Percentiles rank a stretch among this genome's conserved stretches.
Conservation (phyloP, 2,888 invertebrate genomes). For the Carterocephalus palaemon region DNA sequence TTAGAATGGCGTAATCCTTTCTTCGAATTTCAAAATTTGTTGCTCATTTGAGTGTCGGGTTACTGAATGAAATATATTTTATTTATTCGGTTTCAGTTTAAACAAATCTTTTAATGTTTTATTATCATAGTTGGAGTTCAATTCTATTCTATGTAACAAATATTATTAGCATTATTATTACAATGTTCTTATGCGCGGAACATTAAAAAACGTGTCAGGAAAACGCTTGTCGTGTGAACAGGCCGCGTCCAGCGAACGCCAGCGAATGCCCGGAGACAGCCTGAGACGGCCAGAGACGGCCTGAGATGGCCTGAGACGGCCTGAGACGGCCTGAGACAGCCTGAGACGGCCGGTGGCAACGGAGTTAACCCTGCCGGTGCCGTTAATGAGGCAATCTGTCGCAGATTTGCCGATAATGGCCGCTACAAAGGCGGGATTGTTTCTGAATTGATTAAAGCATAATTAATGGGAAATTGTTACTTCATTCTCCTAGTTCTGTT, state of each 20-base stretch:
- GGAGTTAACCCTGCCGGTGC: slow-evolving; percentile 16
- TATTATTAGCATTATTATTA: too few species aligned
- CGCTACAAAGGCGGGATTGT: slow-evolving; percentile 10
- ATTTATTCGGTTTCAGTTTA: too few species aligned
- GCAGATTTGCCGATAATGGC: slow-evolving; percentile 19
- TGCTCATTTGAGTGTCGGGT: neutral
- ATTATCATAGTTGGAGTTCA: too few species aligned
- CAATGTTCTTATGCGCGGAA: too few species aligned
- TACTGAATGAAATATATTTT: neutral
- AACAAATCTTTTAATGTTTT: too few species aligned
- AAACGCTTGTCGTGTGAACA: neutral
- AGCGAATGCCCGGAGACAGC: too few species aligned
- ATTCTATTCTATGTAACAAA: too few species aligned
- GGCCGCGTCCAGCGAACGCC: slow-evolving; percentile 13
- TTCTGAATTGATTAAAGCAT: slow-evolving; percentile 6
- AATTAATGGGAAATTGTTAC: slow-evolving; percentile 1
- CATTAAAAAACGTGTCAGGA: slow-evolving; percentile 44
- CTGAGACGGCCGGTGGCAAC: slow-evolving; percentile 36
- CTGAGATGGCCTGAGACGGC: slow-evolving; percentile 46
- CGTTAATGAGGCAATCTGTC: slow-evolving; percentile 29
- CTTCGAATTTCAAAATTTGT: slow-evolving; percentile 9
- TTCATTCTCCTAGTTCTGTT: too few species aligned
- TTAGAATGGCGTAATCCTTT: slow-evolving; percentile 9
- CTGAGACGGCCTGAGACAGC: slow-evolving; percentile 32
- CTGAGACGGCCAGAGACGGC: slow-evolving; percentile 36